These are phyloP conservation scores for Tragelaphus scriptus DNA, from an alignment of 2,113 vertebrate genomes.

Conservation along the genomic window DNA sequence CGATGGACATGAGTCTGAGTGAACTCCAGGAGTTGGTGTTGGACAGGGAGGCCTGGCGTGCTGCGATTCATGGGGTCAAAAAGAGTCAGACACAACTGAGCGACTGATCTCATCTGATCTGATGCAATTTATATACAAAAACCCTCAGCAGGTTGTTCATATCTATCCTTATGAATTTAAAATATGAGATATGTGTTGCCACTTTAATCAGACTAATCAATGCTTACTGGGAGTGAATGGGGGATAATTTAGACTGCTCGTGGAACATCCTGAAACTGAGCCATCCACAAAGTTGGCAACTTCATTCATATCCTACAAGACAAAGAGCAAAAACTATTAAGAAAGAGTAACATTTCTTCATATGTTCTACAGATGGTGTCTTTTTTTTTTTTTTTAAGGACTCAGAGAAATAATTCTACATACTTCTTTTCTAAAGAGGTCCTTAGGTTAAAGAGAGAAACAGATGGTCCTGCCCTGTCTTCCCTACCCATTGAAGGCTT, in stretches of 20 bases:
- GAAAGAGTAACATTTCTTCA: background rate
- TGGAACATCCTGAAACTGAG: slow-evolving; percentile 83
- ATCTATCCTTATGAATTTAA: background rate
- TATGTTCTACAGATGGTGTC: background rate
- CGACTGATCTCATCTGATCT: too few species aligned
- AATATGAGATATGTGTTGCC: background rate
- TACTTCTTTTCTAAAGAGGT: slow-evolving; percentile 12
- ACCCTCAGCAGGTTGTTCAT: background rate
- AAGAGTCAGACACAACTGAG: too few species aligned
- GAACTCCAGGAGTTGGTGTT: too few species aligned
- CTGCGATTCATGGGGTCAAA: too few species aligned
- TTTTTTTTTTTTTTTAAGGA: background rate
- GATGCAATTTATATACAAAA: background rate
- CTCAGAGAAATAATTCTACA: background rate
- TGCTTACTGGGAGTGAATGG: slow-evolving; percentile 94
- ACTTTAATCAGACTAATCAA: background rate
- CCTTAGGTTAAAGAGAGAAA: background rate
- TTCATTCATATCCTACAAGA: slow-evolving; percentile 96
- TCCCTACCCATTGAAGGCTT: background rate
- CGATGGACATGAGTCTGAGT: too few species aligned
- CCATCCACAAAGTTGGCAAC: slow-evolving; percentile 89
- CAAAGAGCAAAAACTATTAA: background rate
- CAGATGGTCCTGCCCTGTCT: background rate
- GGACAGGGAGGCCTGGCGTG: too few species aligned
- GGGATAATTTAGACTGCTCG: slow-evolving; percentile 89